Percentiles rank a stretch among this genome's conserved stretches.
phyloP scores from a whole-genome alignment of 2,888 invertebrate genomes.

The Willowsia nigromaculata region DNA sequence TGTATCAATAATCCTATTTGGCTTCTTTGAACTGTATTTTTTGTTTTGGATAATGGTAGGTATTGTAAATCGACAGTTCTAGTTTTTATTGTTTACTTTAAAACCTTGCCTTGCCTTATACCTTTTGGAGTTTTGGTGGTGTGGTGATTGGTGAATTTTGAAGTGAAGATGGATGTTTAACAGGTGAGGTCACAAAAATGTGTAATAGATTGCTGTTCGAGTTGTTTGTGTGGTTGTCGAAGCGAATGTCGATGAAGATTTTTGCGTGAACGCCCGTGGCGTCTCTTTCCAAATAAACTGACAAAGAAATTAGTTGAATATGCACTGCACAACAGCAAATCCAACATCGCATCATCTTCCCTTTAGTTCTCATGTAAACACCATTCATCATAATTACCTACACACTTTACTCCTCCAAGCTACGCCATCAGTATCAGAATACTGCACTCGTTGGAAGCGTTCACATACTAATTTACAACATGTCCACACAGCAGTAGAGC shows the following conservation, averaged over 20 bases:
- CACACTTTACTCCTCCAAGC: not conserved
- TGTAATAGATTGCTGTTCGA: constrained; percentile 21
- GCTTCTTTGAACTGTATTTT: constrained; percentile 15
- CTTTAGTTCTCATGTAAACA: constrained; percentile 2
- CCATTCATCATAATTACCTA: not conserved
- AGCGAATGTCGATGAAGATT: constrained; percentile 30
- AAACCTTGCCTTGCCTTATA: constrained; percentile 30
- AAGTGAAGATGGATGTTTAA: constrained; percentile 53
- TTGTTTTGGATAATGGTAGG: constrained; percentile 5
- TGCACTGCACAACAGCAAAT: not conserved
- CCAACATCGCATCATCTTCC: not conserved
- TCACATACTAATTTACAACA: not conserved
- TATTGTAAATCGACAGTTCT: constrained; percentile 26
- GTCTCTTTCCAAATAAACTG: constrained; percentile 54
- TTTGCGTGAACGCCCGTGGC: constrained; percentile 66
- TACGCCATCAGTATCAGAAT: not conserved
- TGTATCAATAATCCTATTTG: constrained; percentile 17
- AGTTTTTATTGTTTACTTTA: constrained; percentile 46
- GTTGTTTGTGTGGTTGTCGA: constrained; percentile 51
- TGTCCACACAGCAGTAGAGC: constrained; percentile 32
- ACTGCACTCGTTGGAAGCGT: constrained; percentile 22
- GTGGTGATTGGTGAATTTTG: constrained; percentile 26
- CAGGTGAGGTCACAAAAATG: constrained; percentile 56
- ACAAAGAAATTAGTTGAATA: constrained; percentile 23
- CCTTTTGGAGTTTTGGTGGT: constrained; percentile 10